Base-by-base conservation (phyloP, 2,113 vertebrate species). In the Lepisosteus osseus region DNA sequence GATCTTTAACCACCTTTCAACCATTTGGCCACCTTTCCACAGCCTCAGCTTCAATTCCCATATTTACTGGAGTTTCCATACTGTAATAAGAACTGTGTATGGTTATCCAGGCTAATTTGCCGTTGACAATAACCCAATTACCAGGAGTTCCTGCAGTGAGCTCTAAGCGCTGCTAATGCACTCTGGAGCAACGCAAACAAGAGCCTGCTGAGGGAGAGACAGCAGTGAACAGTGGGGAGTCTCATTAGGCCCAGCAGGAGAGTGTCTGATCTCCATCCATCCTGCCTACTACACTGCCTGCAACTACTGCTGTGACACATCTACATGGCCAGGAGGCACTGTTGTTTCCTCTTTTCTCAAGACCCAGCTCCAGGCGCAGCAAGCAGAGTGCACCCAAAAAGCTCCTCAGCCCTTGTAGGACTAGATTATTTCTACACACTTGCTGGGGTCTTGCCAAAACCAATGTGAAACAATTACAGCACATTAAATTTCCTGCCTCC, bases 181-280 rank as follows among this genome's bases (percentile, higher is more conserved):
- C 40, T 47, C 47, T 14, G 64, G 76, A 68, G 74, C 72, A 76
- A 86, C 64, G 76, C 71, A 65, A 74, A 78, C 74, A 78, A 68
- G 69, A 67, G 69, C 72, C 78, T 71, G 74, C 78, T 78, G 78
- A 54, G 71, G 65, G 72, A 80, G 81, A 86, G 74, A 76, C 84
- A 77, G 82, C 67, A 69, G 76, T 79, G 75, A 86, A 62, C 90
- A 76, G 85, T 82, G 79, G 90, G 90, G 88, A 83, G 79, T 82
- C 88, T 91, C 91, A 90, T 91, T 91, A 92, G 72, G 80, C 86
- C 70, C 90, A 91, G 90, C 88, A 79, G 88, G 91, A 74, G 74
- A 76, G 61, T 61, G 71, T 82, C 85, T 86, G 78, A 82, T 84
- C 80, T 80, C 86, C 83, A 88, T 89, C 86, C 88, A 81, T 86